These are phyloP conservation scores for Trichopoda pennipes DNA, from an alignment of 2,888 invertebrate genomes.

Conservation along the genomic window DNA sequence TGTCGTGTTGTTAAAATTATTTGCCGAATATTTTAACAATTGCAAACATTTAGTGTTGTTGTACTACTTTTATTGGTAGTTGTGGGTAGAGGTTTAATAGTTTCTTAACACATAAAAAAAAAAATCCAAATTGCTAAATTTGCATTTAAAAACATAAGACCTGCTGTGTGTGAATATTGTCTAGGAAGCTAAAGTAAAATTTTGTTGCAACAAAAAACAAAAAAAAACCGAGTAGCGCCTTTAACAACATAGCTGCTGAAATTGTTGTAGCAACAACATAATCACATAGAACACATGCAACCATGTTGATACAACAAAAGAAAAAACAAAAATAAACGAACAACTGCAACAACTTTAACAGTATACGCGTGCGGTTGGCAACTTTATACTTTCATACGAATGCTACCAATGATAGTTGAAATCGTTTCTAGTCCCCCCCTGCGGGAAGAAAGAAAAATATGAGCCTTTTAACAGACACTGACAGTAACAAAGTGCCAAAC, in stretches of 20 bases:
- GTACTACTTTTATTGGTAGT: constrained; percentile 21
- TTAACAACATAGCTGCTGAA: constrained; percentile 62
- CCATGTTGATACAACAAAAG: constrained; percentile 50
- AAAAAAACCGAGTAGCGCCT: constrained; percentile 65
- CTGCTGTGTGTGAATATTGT: constrained; percentile 69
- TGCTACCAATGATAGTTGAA: not conserved
- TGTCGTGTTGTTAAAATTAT: constrained; percentile 61
- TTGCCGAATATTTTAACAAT: constrained; percentile 59
- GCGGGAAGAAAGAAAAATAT: constrained; percentile 68
- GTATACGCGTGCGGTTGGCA: constrained; percentile 58
- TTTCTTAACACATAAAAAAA: constrained; percentile 38
- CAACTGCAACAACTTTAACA: constrained; percentile 35
- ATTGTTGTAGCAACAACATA: constrained; percentile 63
- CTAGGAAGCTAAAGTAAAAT: constrained; percentile 39
- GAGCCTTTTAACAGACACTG: constrained; percentile 78
- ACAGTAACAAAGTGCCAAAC: constrained; percentile 80
- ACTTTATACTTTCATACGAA: constrained; percentile 37
- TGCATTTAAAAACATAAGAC: constrained; percentile 72
- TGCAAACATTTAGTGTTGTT: constrained; percentile 60
- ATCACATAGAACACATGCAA: constrained; percentile 63
- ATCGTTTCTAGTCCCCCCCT: constrained; percentile 3
- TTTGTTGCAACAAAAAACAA: constrained; percentile 2
- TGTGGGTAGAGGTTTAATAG: constrained; percentile 58
- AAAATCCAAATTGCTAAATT: constrained; percentile 65
- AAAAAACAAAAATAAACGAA: constrained; percentile 32